A percentile compares a stretch with the other conserved stretches of the same genome.
Evolutionary conservation across 2,113 vertebrate species (phyloP).

Genomic region (Dasyprocta punctata): DNA sequence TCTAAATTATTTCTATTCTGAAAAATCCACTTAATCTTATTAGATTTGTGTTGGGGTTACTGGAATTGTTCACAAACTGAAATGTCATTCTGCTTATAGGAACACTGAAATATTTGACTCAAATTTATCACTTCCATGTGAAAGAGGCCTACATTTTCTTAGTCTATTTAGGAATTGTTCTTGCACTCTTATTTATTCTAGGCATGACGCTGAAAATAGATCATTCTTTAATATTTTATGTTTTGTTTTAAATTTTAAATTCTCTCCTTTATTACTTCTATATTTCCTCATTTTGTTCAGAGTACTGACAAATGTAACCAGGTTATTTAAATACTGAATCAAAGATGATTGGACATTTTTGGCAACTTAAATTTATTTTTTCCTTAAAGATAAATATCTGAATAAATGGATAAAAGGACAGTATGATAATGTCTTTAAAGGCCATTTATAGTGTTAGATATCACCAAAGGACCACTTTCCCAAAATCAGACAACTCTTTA

Average conservation of each 20-base stretch:
- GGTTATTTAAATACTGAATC: constrained; percentile 51
- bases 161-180: neutral
- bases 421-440: neutral
- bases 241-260: neutral
- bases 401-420: neutral
- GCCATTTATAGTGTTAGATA: neutral
- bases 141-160: neutral
- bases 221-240: neutral
- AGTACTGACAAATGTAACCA: constrained; percentile 30
- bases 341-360: neutral
- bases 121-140: neutral
- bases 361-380: neutral
- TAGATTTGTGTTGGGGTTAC: neutral
- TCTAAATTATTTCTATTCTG: neutral
- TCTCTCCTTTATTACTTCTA: neutral
- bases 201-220: neutral
- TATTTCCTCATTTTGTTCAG: constrained; percentile 41
- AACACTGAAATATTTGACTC: constrained; percentile 26
- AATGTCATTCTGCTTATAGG: neutral
- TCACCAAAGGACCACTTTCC: neutral
- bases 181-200: neutral
- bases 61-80: neutral
- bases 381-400: neutral
- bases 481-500: neutral
- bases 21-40: neutral